These are phyloP conservation scores for Nesidiocoris tenuis DNA, from an alignment of 2,888 invertebrate genomes.

Conservation along the genomic window DNA sequence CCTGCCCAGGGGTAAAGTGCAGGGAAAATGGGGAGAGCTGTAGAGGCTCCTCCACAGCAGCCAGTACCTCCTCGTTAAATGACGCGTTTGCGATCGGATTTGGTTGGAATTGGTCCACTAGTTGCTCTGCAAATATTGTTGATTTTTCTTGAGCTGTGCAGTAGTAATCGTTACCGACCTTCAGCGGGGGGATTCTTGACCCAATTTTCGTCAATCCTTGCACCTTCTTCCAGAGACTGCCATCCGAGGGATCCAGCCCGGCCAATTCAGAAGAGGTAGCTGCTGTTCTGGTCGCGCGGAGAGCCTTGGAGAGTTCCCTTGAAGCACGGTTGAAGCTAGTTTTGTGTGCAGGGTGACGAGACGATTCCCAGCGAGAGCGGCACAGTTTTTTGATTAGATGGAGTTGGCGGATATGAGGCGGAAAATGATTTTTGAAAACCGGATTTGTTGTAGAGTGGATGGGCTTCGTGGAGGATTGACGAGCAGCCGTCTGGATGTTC, in stretches of 20 bases:
- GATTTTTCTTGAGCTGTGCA: slow-evolving; percentile 12
- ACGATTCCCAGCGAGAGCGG: slow-evolving; percentile 4
- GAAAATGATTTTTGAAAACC: background rate
- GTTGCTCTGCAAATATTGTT: background rate
- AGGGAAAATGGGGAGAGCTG: slow-evolving; percentile 17
- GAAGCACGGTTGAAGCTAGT: background rate
- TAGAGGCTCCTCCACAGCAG: slow-evolving; percentile 13
- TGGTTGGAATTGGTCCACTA: slow-evolving; percentile 18
- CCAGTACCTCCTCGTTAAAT: background rate
- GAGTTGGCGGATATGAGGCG: background rate
- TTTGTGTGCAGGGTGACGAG: slow-evolving; percentile 1
- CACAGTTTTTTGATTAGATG: slow-evolving; percentile 11
- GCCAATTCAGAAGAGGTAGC: background rate
- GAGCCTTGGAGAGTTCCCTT: background rate
- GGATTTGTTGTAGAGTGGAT: background rate
- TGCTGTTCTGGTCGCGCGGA: background rate
- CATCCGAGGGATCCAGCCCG: background rate
- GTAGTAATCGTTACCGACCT: background rate
- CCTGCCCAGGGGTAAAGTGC: slow-evolving; percentile 25
- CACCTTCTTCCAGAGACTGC: slow-evolving; percentile 18
- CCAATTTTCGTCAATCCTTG: background rate
- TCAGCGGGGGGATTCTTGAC: slow-evolving; percentile 14
- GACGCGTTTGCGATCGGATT: background rate
- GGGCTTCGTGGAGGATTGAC: background rate
- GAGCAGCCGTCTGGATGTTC: slow-evolving; percentile 8